Evolutionary conservation across 2,888 invertebrate species (phyloP).

Genomic region (Falcaria lacertinaria): DNA sequence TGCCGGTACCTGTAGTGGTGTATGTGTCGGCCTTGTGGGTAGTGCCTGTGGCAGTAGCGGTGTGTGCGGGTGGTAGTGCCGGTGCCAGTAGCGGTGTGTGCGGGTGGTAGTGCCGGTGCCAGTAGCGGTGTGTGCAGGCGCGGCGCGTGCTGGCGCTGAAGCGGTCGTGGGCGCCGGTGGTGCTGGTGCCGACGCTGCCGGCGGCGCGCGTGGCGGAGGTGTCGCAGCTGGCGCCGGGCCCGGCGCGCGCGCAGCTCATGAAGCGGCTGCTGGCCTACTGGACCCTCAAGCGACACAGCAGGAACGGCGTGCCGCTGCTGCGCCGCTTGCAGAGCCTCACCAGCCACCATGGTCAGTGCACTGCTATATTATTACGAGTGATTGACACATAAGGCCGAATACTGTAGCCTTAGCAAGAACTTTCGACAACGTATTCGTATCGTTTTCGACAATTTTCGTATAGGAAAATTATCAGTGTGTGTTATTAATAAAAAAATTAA

Average conservation of each 20-base stretch:
- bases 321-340: constrained; percentile 77
- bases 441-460: too few relatives aligned
- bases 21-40: too few relatives aligned
- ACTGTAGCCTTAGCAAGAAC: too few relatives aligned
- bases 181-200: constrained; percentile 95
- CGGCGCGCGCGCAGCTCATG: constrained; percentile 91
- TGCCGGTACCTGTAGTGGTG: too few relatives aligned
- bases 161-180: constrained; percentile 92
- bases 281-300: constrained; percentile 96
- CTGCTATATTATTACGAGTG: too few relatives aligned
- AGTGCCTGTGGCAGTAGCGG: too few relatives aligned
- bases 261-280: constrained; percentile 96
- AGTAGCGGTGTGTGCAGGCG: constrained; percentile 60
- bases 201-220: constrained; percentile 93
- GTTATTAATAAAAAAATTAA: too few relatives aligned
- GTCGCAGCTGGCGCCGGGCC: constrained; percentile 83
- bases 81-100: too few relatives aligned
- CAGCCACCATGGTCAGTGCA: constrained; percentile 46
- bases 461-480: too few relatives aligned
- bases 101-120: background rate
- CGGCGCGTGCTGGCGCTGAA: constrained; percentile 93
- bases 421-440: too few relatives aligned
- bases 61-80: too few relatives aligned
- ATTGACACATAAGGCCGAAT: too few relatives aligned
- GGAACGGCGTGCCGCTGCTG: constrained; percentile 97